Evolutionary conservation across 2,113 vertebrate species (phyloP).

Genomic region (Meriones unguiculatus): DNA sequence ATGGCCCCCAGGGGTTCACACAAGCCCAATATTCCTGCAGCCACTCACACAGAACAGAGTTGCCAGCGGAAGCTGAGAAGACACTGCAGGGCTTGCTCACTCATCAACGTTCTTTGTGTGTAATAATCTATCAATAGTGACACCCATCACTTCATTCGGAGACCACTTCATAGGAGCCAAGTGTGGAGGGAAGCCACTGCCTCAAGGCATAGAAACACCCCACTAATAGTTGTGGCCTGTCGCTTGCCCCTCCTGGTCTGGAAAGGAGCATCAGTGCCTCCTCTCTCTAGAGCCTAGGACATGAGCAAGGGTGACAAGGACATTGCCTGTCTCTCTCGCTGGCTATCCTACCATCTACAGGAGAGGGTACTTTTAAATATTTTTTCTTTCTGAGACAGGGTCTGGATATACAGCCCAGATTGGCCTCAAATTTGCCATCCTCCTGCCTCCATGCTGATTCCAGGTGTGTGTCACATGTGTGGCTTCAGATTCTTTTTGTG

Average conservation of each 20-base stretch:
- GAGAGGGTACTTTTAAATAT: neutral
- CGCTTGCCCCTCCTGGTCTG: neutral
- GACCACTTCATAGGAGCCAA: neutral
- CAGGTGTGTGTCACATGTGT: neutral
- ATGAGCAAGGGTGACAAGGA: no score
- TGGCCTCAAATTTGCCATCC: neutral
- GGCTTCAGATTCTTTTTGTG: neutral
- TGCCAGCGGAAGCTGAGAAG: neutral
- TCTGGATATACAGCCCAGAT: neutral
- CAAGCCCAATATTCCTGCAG: neutral
- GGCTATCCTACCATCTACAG: neutral
- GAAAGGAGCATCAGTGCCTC: neutral
- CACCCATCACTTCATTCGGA: neutral
- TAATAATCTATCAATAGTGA: neutral
- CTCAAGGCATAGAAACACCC: neutral
- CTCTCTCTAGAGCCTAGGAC: neutral
- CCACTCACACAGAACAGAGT: neutral
- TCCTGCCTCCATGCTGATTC: neutral
- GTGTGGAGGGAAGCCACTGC: neutral
- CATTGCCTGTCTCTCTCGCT: neutral
- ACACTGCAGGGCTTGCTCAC: neutral
- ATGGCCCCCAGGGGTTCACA: neutral
- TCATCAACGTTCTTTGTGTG: neutral
- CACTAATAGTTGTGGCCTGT: neutral
- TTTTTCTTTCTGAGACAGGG: neutral